Conservation (phyloP, 2,888 invertebrate species). For the Sipunculus nudus region DNA sequence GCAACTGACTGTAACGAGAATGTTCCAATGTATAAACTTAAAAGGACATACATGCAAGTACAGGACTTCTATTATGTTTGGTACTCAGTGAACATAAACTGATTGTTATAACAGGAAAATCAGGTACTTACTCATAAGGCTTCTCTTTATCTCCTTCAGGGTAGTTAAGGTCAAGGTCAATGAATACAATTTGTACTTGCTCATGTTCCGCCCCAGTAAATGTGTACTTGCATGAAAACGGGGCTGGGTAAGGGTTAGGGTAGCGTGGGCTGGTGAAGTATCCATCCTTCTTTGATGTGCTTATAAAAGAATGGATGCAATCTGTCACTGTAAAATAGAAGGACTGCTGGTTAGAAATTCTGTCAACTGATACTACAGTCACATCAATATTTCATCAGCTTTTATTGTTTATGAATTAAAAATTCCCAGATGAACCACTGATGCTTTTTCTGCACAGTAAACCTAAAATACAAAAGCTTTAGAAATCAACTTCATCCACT, state of each 20-base stretch:
- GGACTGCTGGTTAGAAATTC: background rate
- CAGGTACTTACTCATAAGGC: constrained; percentile 51
- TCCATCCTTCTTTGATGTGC: constrained; percentile 67
- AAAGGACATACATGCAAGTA: too few species aligned
- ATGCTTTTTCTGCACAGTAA: too few species aligned
- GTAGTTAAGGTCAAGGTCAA: constrained; percentile 54
- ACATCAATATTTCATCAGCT: too few species aligned
- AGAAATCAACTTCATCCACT: too few species aligned
- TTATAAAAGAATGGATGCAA: constrained; percentile 48
- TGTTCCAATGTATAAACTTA: too few species aligned
- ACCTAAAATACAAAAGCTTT: too few species aligned
- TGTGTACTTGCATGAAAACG: constrained; percentile 82
- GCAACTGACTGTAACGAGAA: too few species aligned
- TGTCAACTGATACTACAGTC: too few species aligned
- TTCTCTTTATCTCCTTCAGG: constrained; percentile 46
- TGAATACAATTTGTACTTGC: constrained; percentile 81
- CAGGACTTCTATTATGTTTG: too few species aligned
- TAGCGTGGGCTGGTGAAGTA: constrained; percentile 85
- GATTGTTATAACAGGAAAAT: background rate
- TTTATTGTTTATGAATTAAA: background rate
- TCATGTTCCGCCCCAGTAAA: constrained; percentile 81
- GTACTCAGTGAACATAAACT: constrained; percentile 35
- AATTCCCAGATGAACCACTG: constrained; percentile 19
- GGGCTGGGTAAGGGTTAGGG: constrained; percentile 78
- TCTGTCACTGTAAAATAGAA: constrained; percentile 46